Percentiles rank a stretch among this genome's conserved stretches.
phyloP scores from a whole-genome alignment of 2,113 vertebrate genomes.

The Cryptomyrus ogoouensis region DNA sequence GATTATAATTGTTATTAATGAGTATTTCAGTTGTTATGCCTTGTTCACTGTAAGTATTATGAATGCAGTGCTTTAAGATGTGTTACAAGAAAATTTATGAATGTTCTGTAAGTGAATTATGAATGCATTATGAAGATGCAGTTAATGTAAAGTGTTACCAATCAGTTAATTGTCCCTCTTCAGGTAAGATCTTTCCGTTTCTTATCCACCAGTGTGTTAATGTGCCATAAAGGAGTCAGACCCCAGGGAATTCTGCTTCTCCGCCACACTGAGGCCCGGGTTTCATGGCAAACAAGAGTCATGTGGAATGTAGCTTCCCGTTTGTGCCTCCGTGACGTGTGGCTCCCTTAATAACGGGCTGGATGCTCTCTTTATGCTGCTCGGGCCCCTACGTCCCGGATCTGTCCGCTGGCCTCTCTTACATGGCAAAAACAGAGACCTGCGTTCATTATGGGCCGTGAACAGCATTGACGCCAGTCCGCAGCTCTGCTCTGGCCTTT shows the following conservation, averaged over 20 bases:
- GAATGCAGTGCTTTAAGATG: neutral
- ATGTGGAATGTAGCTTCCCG: neutral
- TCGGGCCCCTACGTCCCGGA: neutral
- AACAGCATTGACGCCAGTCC: conserved; percentile 5
- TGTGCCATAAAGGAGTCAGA: neutral
- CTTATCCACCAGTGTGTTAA: neutral
- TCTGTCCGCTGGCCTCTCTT: neutral
- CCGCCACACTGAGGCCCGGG: too few species aligned
- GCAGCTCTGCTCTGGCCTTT: conserved; percentile 9
- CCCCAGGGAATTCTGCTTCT: neutral
- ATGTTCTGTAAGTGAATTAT: neutral
- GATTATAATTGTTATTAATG: neutral
- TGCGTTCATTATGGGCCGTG: conserved; percentile 26
- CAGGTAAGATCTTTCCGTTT: neutral
- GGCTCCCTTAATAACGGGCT: neutral
- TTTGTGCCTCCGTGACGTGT: neutral
- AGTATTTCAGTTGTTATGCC: neutral
- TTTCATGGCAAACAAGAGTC: neutral
- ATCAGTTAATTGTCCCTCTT: neutral
- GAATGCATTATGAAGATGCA: neutral
- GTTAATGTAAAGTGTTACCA: neutral
- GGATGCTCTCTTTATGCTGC: neutral
- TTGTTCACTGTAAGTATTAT: neutral
- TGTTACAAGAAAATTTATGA: neutral
- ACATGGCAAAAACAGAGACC: neutral